A percentile compares a stretch with the other conserved stretches of the same genome.
Conservation (phyloP, 2,888 invertebrate species). For the Himalopsyche tibetana region DNA sequence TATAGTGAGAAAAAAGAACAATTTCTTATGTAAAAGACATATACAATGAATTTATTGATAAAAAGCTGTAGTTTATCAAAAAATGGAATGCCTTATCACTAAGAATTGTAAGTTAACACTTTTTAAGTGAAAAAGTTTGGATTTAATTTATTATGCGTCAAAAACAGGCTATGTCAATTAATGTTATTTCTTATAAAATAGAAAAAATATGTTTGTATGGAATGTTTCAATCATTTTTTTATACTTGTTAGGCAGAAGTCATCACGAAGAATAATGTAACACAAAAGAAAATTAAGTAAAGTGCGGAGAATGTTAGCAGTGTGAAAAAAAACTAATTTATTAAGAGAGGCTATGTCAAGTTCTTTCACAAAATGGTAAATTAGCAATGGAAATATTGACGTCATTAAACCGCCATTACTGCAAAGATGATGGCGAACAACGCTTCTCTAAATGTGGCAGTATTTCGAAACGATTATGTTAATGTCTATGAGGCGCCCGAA, state of each 20-base stretch:
- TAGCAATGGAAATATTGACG: conserved; percentile 30
- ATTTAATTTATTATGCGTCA: no score
- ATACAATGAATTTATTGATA: no score
- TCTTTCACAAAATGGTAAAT: conserved; percentile 10
- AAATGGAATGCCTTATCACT: no score
- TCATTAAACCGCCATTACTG: conserved; percentile 23
- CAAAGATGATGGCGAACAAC: neutral
- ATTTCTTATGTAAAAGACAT: no score
- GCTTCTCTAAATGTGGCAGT: neutral
- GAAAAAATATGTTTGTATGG: no score
- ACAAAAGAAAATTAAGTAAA: conserved; percentile 1
- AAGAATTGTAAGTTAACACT: no score
- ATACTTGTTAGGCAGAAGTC: neutral
- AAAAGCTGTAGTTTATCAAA: no score
- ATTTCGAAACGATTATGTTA: neutral
- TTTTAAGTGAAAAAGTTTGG: no score
- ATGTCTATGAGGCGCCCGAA: no score
- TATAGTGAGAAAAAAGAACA: no score
- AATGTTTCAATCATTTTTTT: neutral
- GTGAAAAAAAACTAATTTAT: conserved; percentile 22
- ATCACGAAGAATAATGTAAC: neutral
- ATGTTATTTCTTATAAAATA: no score
- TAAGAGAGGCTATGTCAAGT: conserved; percentile 11
- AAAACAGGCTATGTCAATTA: no score
- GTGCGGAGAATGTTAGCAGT: neutral